Evolutionary conservation across 2,888 invertebrate genomes (phyloP), one percentile per base, ranked within the genome.

Genomic region (Dugesia japonica): DNA sequence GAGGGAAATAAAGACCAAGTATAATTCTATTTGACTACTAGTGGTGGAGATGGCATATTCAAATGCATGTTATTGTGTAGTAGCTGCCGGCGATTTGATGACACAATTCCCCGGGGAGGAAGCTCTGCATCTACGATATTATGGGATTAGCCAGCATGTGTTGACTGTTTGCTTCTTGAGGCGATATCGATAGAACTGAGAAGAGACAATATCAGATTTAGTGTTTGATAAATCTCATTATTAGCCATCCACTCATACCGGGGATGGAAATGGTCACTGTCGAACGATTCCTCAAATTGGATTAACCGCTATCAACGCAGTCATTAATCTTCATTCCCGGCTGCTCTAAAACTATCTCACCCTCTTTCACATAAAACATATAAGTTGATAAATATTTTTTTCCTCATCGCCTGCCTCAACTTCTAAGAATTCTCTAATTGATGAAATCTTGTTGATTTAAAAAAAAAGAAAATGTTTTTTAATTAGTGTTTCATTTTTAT

Each of bases 31-130:
- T 56, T 56, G 56, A 56, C 56, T 56, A 56, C 56, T n/a, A 56
- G 56, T 56, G 56, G 56, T 56, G 56, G 56, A 56, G 56, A 56
- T 56, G 56, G 56, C 56, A 56, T 56, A 56, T 56, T 56, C 56
- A 23, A 56, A 56, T 56, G 56, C 56, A 56, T 56, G 56, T 56
- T 56, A 56, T 56, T 56, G 56, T 56, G 56, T 56, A 56, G 56
- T 56, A 56, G 56, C 56, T 56, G 56, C 56, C 56, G 56, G 56
- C 56, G 56, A 56, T 56, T 56, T 56, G 56, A 56, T 56, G 56
- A 56, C 56, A 56, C 56, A 56, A 56, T 56, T 56, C 56, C 56
- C 56, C n/a, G 20, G 56, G 56, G 56, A 23, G 56, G 56, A 56
- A 56, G 56, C 56, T 56, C 56, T 56, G 56, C 56, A 56, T 56